Base-by-base conservation (phyloP, 53 echinoderm and acorn worm genomes). In the Holothuria scabra region DNA sequence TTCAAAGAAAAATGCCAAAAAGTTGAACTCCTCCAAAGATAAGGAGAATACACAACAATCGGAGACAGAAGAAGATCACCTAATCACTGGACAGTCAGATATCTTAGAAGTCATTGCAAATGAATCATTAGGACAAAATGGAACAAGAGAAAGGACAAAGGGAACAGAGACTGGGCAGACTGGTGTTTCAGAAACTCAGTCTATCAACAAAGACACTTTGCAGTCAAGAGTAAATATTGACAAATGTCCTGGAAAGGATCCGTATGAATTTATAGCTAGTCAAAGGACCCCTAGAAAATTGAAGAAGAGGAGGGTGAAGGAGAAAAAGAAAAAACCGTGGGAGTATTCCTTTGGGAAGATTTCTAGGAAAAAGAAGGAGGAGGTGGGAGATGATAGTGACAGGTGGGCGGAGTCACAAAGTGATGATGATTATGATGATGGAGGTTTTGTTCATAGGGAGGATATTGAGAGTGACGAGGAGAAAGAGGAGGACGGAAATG, bases 201-300 rank as follows among this genome's bases (percentile, higher is more conserved):
- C 48, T 13, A 12, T 12, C 14, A 48, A 13, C 4, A 8, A 13
- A 48, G 48, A 10, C 7, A 12, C 48, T 48, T 10, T 8, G 12
- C 14, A 1, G 14, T 48, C 48, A 48, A 48, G 12, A 48, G 48
- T 13, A 52, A 52, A 18, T 16, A 52, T 5, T 2, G 32, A 26
- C 30, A 31, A 10, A 56, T 7, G 55, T 32, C 28, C 57, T 22
- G 12, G 28, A 25, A 60, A 41, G 23, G 95, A 97, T 66, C 97
- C 97, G 8, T 97, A 97, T 72, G 97, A 97, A 67, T 97, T 97
- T 55, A 87, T 97, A 29, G 65, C 94, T 8, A 97, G 97, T 69
- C 97, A 97, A 67, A 86, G 92, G 33, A 97, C 97, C 1, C 94
- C 94, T 25, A 89, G 86, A 83, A 97, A 97, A 85, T 84, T 80